Base-by-base conservation (phyloP, 2,888 invertebrate species). In the Dryobotodes eremita region DNA sequence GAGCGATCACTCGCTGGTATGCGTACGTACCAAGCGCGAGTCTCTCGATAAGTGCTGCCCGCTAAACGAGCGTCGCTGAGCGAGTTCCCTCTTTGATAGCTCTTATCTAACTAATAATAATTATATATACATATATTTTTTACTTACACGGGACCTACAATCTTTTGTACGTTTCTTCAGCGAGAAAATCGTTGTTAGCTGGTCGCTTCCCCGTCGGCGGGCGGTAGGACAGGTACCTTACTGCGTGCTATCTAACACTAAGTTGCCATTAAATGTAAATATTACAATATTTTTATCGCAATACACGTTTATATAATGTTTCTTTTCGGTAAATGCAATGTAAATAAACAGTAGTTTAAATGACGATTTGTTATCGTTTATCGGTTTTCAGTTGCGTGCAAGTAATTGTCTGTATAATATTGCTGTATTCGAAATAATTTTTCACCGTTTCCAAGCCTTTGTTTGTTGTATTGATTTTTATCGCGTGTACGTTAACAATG, bases 311-410 rank as follows among this genome's bases (percentile, higher is more conserved):
- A 1, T 48, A 31, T 65, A 17, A 13, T 59, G 5, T 57, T 70
- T 59, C 8, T 36, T 57, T 73, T 23, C 57, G 17, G 7, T 79
- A 26, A n/a, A 70, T 50, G 15, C 2, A 3, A 31, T 71, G 26
- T 59, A 31, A 70, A 55, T 55, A 55, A 53, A 65, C 31, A 42
- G 15, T 61, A 61, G 23, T 53, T 57, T 64, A 7, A 82, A 36
- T 82, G 26, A 26, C 46, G 23, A 48, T 69, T 62, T 75, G 15
- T 66, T 69, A 82, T 64, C 68, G 42, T n/a, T 15, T 48, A 72
- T 72, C 42, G 66, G 17, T 26, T 68, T 48, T 77, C 10, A 36
- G 36, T 83, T 61, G 66, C 84, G 79, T 83, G 81, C 66, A 31
- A 20, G 48, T 81, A 81, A 78, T 83, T 62, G n/a, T 20, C 36